These are phyloP conservation scores for Galemys pyrenaicus DNA, from an alignment of 2,113 vertebrate species.

Conservation along the genomic window DNA sequence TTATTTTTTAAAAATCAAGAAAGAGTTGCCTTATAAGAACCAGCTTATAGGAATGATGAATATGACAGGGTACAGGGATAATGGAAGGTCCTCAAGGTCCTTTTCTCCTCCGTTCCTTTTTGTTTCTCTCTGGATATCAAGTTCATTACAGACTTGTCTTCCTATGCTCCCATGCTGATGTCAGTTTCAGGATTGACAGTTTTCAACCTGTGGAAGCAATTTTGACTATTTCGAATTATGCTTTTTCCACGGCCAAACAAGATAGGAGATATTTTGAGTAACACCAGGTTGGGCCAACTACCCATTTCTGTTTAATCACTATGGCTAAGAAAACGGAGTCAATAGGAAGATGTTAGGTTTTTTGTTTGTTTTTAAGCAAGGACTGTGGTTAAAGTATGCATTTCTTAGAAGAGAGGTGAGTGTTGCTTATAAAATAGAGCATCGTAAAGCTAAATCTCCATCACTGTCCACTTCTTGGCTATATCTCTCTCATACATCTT, in stretches of 20 bases:
- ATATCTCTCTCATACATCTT: neutral
- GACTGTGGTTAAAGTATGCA: slow-evolving; percentile 1
- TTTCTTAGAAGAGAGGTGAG: neutral
- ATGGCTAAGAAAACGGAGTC: neutral
- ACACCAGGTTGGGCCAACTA: neutral
- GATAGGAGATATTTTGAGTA: neutral
- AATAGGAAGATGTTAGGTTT: neutral
- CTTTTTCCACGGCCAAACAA: too few relatives aligned
- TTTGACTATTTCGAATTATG: neutral
- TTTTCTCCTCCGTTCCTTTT: neutral
- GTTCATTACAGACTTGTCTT: neutral
- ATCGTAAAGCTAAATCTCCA: neutral
- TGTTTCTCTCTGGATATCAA: neutral
- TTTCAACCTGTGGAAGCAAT: neutral
- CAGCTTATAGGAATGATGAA: neutral
- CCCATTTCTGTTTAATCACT: neutral
- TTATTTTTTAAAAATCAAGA: neutral
- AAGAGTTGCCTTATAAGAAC: neutral
- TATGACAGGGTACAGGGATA: neutral
- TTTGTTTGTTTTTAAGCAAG: neutral
- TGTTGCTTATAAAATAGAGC: neutral
- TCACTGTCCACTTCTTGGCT: neutral
- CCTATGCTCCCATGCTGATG: neutral
- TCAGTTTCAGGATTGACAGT: neutral
- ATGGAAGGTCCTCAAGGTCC: neutral